These are phyloP conservation scores for Synanthedon tipuliformis DNA, from an alignment of 2,888 invertebrate species.

Conservation along the genomic window DNA sequence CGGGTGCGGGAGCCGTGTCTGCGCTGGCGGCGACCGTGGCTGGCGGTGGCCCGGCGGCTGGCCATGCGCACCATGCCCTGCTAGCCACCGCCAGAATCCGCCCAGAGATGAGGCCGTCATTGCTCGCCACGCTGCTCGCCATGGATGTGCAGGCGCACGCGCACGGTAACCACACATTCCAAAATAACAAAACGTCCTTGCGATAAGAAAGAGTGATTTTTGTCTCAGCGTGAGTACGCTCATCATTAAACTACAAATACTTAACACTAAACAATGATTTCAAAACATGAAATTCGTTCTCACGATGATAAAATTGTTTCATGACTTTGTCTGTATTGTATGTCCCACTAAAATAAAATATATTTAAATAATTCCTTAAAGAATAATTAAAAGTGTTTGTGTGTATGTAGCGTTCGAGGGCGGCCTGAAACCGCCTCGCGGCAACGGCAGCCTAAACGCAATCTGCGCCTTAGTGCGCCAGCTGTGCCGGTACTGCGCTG, in stretches of 20 bases:
- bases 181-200: too few species aligned
- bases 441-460: slow-evolving; percentile 49
- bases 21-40: slow-evolving; percentile 17
- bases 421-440: neutral
- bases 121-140: slow-evolving; percentile 36
- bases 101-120: slow-evolving; percentile 21
- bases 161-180: slow-evolving; percentile 27
- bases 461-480: slow-evolving; percentile 86
- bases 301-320: too few species aligned
- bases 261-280: too few species aligned
- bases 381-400: too few species aligned
- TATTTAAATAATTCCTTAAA: too few species aligned
- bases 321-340: too few species aligned
- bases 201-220: too few species aligned
- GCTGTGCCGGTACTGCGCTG: slow-evolving; percentile 75
- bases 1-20: neutral
- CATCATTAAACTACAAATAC: too few species aligned
- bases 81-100: slow-evolving; percentile 22
- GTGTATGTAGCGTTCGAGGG: neutral
- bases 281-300: too few species aligned
- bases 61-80: slow-evolving; percentile 13
- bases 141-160: slow-evolving; percentile 49
- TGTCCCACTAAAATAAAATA: too few species aligned
- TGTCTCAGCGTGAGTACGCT: too few species aligned
- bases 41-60: slow-evolving; percentile 28